Evolutionary conservation across 2,113 vertebrate genomes (phyloP), one percentile per base, ranked within the genome.

Genomic region (Zapus hudsonius): DNA sequence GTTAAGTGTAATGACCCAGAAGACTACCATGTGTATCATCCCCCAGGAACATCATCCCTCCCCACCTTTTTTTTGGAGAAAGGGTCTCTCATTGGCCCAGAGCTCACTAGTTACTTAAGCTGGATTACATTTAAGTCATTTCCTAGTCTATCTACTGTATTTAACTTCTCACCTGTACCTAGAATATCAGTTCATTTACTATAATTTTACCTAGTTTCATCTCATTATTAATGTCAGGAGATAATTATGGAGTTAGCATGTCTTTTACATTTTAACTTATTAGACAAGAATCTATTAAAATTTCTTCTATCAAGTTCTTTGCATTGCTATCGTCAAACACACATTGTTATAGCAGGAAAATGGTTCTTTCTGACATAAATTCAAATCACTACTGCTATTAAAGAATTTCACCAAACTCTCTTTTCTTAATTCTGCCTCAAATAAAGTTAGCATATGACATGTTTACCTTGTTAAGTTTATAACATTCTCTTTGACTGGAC

Each of bases 281-380:
- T 84, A 81, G 17, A 84, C 40, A 90, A 90, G 25, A 87, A 52
- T 76, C n/a, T 20, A 40, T 59, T 61, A 57, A 82, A 80, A 27
- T 40, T 90, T 93, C 47, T 76, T 73, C 75, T 85, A 72, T 40
- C 76, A 86, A 95, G 59, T 88, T 89, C 42, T 81, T 81, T 82
- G 83, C 4, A 38, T 40, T n/a, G 33, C 33, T 73, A 88, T 83
- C 47, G 12, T 12, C 47, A 47, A 47, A 47, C 47, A 47, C 47
- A 47, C 47, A 47, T 47, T 47, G 12, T 12, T 47, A 47, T 47
- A 47, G 7, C 47, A 47, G 7, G 7, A 47, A 47, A 47, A 47
- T 47, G 47, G 7, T 47, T 47, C 47, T 12, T 47, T 47, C 12
- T 47, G 47, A 47, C 7, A 47, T 47, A 47, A 47, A 7, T 47